Percentiles rank a stretch among this genome's conserved stretches.
These are phyloP conservation scores for Orientallactaga sibirica DNA, from an alignment of 2,797 vertebrate genomes.

Conservation along the genomic window DNA sequence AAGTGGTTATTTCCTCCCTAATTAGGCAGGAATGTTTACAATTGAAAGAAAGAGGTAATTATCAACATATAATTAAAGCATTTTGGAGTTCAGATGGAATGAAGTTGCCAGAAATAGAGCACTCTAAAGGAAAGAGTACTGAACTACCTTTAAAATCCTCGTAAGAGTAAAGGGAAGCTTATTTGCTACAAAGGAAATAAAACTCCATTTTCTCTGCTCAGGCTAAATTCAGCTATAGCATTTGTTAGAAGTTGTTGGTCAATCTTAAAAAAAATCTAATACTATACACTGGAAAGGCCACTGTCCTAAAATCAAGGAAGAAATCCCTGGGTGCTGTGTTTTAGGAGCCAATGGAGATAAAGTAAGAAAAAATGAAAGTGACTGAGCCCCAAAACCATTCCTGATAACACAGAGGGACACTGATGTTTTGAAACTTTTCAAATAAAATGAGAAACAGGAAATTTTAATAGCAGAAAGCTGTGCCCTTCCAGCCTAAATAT, in stretches of 20 bases:
- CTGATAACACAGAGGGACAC: neutral
- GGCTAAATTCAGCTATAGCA: neutral
- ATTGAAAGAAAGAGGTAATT: neutral
- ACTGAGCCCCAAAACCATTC: neutral
- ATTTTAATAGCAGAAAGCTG: neutral
- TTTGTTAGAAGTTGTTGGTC: neutral
- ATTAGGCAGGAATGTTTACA: neutral
- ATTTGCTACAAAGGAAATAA: neutral
- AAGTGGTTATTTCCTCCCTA: conserved; percentile 18
- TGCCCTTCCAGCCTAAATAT: neutral
- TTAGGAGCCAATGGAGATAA: neutral
- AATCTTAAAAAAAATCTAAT: neutral
- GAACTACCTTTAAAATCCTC: neutral
- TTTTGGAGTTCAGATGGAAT: neutral
- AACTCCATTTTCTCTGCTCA: neutral
- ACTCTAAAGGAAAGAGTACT: neutral
- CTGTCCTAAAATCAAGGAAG: neutral
- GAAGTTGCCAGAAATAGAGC: neutral
- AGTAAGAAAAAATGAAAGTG: neutral
- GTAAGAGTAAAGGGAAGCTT: neutral
- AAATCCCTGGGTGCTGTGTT: neutral
- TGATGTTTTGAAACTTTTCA: neutral
- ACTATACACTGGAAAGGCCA: neutral
- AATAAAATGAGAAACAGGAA: neutral
- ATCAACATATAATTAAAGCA: neutral